Base-by-base conservation (phyloP, 2,797 vertebrate species). In the Microctenopoma lineatum region DNA sequence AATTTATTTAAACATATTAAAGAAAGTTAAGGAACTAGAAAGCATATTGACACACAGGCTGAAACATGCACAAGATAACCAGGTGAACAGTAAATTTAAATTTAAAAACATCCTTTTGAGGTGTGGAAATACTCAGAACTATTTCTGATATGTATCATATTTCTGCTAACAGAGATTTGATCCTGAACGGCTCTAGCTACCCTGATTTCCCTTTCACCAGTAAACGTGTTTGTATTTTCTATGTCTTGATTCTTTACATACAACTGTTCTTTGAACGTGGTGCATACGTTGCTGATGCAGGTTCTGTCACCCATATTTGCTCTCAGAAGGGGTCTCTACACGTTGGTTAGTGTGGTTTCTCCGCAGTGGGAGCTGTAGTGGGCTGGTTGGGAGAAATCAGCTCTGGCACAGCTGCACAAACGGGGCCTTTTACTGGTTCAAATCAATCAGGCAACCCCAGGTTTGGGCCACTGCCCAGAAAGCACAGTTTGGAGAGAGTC, bases 391-490 rank as follows among this genome's bases (percentile, higher is more conserved):
- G 77, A 84, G 87, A 77, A 87, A 87, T 78, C 80, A 59, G 80
- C 87, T 84, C 84, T 90, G 89, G 89, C 89, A 85, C 77, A 69
- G 86, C 77, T 77, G 84, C 87, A 92, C 90, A 93, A 92, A 87
- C 75, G 76, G 72, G 59, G 71, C 88, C 88, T 91, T 93, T 92
- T 90, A 86, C 88, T 84, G 86, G 85, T 75, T 32, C 87, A 84
- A 89, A 89, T 92, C 90, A 89, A 88, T 90, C 86, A 84, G 84
- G 78, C 84, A 77, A 77, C 79, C 72, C 78, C 27, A 6, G 64
- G 76, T 70, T 90, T 94, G 92, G 92, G 86, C 76, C 71, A n/a
- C 48, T 90, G 93, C 93, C 92, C 92, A 92, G 92, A 93, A 92
- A 91, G 84, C 91, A 92, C 89, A 91, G 89, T 92, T 92, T 90